Base-by-base conservation (phyloP, 2,888 invertebrate genomes). In the Neocrepidodera transversa region DNA sequence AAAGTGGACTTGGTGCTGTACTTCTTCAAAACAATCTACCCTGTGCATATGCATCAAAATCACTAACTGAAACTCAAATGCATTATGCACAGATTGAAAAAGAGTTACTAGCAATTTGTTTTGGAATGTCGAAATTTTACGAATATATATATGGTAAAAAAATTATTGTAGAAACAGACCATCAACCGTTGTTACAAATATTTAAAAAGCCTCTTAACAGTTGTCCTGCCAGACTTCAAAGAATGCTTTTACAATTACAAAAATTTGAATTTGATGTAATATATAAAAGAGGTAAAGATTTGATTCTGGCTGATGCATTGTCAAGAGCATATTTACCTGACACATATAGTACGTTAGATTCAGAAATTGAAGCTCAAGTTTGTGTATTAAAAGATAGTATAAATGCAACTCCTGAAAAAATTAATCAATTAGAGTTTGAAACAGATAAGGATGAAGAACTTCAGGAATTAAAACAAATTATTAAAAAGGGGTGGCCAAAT, bases 121-220 rank as follows among this genome's bases (percentile, higher is more conserved):
- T n/a, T n/a, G n/a, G 68, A 8, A 65, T 74, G 7, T 65, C 61
- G 45, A 61, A 58, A 50, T 63, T 58, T 58, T 54, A 66, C 26
- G 53, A 64, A 48, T 67, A 61, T 30, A 32, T 56, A 23, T 43
- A 10, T 20, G 43, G 43, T 10, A 43, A 43, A 23, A 13, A 43
- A 20, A n/a, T 43, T n/a, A 18, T 20, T 14, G 23, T 43, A 10
- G 43, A n/a, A n/a, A n/a, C n/a, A n/a, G n/a, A n/a, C n/a, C n/a
- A n/a, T n/a, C n/a, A n/a, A n/a, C n/a, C n/a, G n/a, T n/a, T n/a
- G n/a, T n/a, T n/a, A n/a, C n/a, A n/a, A n/a, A n/a, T n/a, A n/a
- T n/a, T n/a, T n/a, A 43, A 43, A 43, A 8, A 3, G 43, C 43
- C 43, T 20, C 10, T 20, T 20, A 23, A 20, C n/a, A 45, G 26